These are phyloP conservation scores for Drosophila virilis DNA, from an alignment of 1,140 invertebrate species.

Conservation along the genomic window DNA sequence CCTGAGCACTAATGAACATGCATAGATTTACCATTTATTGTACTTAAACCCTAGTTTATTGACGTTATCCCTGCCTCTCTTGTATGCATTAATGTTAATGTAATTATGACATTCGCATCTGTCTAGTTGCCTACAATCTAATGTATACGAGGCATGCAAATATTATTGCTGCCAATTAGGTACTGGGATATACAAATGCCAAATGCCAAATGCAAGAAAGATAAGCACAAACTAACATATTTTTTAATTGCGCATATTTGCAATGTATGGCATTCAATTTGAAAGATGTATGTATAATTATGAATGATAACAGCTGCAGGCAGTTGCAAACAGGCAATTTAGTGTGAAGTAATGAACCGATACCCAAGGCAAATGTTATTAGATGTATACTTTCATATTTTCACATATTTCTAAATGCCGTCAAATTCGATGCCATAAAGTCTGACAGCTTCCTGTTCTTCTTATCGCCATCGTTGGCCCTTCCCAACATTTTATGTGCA, in stretches of 20 bases:
- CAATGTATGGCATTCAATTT: conserved; percentile 3
- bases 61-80: conserved; percentile 14
- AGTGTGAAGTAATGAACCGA: not conserved
- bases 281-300: conserved; percentile 28
- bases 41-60: conserved; percentile 30
- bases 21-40: conserved; percentile 41
- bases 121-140: conserved; percentile 37
- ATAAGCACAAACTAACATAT: conserved; percentile 13
- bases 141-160: conserved; percentile 46
- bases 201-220: not conserved
- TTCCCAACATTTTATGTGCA: conserved; percentile 40
- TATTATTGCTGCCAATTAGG: conserved; percentile 36
- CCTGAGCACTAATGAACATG: conserved; percentile 34
- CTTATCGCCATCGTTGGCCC: conserved; percentile 24
- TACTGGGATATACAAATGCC: conserved; percentile 4
- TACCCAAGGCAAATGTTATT: conserved; percentile 16
- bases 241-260: not conserved
- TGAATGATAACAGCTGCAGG: conserved; percentile 14
- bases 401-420: conserved; percentile 27
- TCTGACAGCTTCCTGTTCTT: conserved; percentile 3
- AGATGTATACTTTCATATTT: conserved; percentile 16
- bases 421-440: conserved; percentile 36
- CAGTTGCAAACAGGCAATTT: not conserved
- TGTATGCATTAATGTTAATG: conserved; percentile 60
- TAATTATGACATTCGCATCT: conserved; percentile 61